Percentiles rank a stretch among this genome's conserved stretches.
Conservation (phyloP, 1,140 invertebrate species). For the Drosophila eugracilis region DNA sequence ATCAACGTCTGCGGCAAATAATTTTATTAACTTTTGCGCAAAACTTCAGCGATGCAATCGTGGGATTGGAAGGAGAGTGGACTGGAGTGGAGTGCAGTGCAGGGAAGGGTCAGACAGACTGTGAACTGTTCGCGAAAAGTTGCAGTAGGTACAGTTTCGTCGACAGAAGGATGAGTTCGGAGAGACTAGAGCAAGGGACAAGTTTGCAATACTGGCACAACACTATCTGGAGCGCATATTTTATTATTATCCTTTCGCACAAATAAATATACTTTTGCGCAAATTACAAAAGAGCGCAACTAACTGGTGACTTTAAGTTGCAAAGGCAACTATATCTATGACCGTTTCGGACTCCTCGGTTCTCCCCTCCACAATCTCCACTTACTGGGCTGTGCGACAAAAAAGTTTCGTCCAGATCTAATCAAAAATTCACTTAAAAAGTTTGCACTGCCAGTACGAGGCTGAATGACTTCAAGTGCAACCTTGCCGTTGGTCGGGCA, state of each 20-base stretch:
- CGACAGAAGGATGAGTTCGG: slow-evolving; percentile 10
- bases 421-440: slow-evolving; percentile 83
- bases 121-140: slow-evolving; percentile 67
- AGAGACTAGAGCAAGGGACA: slow-evolving; percentile 24
- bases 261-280: slow-evolving; percentile 79
- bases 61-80: too few relatives aligned
- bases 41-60: slow-evolving; percentile 58
- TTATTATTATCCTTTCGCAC: slow-evolving; percentile 79
- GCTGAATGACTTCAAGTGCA: slow-evolving; percentile 68
- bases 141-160: slow-evolving; percentile 65
- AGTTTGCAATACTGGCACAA: slow-evolving; percentile 50
- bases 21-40: slow-evolving; percentile 80
- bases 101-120: slow-evolving; percentile 18
- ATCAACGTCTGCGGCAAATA: slow-evolving; percentile 82
- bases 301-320: slow-evolving; percentile 75
- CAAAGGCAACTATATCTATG: slow-evolving; percentile 46
- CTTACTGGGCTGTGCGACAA: slow-evolving; percentile 60
- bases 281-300: slow-evolving; percentile 78
- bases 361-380: not conserved
- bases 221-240: slow-evolving; percentile 75
- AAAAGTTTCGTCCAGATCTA: slow-evolving; percentile 81
- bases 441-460: slow-evolving; percentile 65
- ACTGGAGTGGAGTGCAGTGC: not conserved
- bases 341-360: slow-evolving; percentile 3
- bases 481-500: slow-evolving; percentile 28